Evolutionary conservation across 2,888 invertebrate genomes (phyloP).

Genomic region (Drosophila vallismaia): DNA sequence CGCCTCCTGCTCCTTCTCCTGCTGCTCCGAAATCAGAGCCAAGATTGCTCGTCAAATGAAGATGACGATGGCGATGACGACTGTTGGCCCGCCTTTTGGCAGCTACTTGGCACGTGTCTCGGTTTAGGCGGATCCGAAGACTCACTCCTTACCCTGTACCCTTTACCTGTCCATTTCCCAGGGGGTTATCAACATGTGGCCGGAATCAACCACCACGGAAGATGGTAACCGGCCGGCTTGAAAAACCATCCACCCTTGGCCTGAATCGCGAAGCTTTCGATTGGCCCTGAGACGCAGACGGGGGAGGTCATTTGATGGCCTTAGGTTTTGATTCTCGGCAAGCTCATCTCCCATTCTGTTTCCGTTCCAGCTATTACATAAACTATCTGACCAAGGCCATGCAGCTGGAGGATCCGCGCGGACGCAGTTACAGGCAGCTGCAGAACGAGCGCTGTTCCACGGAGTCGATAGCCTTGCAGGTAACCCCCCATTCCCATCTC

Average conservation of each 20-base stretch:
- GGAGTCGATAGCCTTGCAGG: constrained; percentile 88
- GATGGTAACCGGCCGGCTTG: constrained; percentile 31
- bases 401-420: constrained; percentile 91
- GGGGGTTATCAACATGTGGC: constrained; percentile 51
- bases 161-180: constrained; percentile 47
- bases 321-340: constrained; percentile 65
- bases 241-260: constrained; percentile 55
- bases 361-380: constrained; percentile 88
- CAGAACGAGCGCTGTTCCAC: constrained; percentile 85
- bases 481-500: constrained; percentile 71
- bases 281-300: constrained; percentile 3
- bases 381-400: constrained; percentile 90
- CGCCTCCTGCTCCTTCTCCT: constrained; percentile 1
- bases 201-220: constrained; percentile 47
- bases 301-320: constrained; percentile 52
- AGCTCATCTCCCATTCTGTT: constrained; percentile 38
- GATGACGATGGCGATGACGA: constrained; percentile 54
- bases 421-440: constrained; percentile 85
- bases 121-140: constrained; percentile 46
- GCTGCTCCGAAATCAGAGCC: constrained; percentile 54
- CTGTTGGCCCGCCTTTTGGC: constrained; percentile 65
- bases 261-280: constrained; percentile 31
- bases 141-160: constrained; percentile 24
- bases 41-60: constrained; percentile 71
- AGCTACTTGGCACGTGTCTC: constrained; percentile 74